Evolutionary conservation across 2,888 invertebrate genomes (phyloP).

Genomic region (Erebia ligea): DNA sequence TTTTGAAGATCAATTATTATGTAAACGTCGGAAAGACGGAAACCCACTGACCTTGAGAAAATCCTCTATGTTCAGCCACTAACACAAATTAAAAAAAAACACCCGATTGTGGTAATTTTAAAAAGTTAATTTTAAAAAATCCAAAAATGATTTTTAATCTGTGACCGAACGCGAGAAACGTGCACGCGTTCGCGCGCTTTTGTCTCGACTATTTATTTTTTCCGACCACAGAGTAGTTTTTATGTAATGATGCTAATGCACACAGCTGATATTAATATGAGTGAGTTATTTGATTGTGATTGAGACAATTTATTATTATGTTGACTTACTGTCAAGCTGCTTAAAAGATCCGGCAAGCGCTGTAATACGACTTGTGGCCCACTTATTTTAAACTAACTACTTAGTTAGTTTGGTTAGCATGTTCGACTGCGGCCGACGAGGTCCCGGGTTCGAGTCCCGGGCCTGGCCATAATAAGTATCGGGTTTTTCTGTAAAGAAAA

Average conservation of each 20-base stretch:
- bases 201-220: background rate
- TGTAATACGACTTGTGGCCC: too few species aligned
- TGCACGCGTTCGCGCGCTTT: slow-evolving; percentile 13
- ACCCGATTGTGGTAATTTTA: background rate
- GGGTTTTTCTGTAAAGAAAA: too few species aligned
- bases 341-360: too few species aligned
- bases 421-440: too few species aligned
- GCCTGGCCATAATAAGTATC: too few species aligned
- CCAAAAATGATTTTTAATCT: background rate
- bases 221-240: background rate
- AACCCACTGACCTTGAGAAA: slow-evolving; percentile 17
- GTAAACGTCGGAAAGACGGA: background rate
- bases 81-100: slow-evolving; percentile 5
- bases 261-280: too few species aligned
- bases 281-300: too few species aligned
- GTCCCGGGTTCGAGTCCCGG: too few species aligned
- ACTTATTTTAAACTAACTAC: too few species aligned
- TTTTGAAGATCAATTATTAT: slow-evolving; percentile 1
- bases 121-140: background rate
- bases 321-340: too few species aligned
- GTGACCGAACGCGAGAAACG: slow-evolving; percentile 7
- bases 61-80: slow-evolving; percentile 4
- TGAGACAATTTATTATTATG: too few species aligned
- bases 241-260: background rate
- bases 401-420: too few species aligned